Evolutionary conservation across 2,888 invertebrate species (phyloP).

Genomic region (Girardia tigrina): DNA sequence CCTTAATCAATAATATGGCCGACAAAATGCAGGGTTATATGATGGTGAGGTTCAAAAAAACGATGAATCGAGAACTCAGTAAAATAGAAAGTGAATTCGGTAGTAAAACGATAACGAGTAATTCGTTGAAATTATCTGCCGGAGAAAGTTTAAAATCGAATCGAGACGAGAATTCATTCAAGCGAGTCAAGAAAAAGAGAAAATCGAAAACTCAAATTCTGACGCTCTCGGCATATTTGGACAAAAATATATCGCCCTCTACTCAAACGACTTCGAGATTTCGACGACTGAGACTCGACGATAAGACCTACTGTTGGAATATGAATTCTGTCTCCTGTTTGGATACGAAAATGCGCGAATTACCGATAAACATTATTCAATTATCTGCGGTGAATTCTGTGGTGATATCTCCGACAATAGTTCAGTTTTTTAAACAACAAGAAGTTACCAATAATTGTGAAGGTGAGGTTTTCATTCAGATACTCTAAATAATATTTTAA

Average conservation of each 20-base stretch:
- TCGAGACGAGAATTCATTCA: not conserved
- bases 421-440: not conserved
- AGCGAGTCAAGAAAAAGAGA: not conserved
- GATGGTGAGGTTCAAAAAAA: constrained; percentile 12
- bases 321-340: not conserved
- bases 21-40: not conserved
- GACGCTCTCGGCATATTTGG: not conserved
- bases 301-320: constrained; percentile 14
- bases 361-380: not conserved
- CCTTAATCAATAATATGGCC: not conserved
- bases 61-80: not conserved
- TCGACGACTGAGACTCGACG: constrained; percentile 9
- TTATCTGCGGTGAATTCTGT: not conserved
- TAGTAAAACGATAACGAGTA: not conserved
- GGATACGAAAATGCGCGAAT: not conserved
- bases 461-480: too few species aligned
- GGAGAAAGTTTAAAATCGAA: not conserved
- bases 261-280: not conserved
- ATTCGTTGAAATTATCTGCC: not conserved
- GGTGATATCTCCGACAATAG: not conserved
- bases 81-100: not conserved
- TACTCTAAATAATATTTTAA: too few species aligned
- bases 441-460: too few species aligned
- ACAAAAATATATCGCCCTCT: not conserved
- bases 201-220: not conserved